Percentiles rank a stretch among this genome's conserved stretches.
phyloP scores from a whole-genome alignment of 2,797 vertebrate genomes.

The Danio aesculapii region DNA sequence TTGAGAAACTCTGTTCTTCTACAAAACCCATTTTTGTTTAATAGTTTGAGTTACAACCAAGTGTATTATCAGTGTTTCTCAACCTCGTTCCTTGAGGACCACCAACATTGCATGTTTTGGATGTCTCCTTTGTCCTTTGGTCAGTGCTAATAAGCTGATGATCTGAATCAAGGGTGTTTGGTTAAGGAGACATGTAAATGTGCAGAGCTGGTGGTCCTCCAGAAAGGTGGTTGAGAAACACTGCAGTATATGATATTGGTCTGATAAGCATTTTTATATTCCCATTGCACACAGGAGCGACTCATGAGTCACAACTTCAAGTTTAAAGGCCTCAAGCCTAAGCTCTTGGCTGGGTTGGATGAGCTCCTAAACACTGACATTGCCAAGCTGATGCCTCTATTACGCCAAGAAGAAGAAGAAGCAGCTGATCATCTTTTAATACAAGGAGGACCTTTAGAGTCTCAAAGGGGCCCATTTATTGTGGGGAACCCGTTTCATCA shows the following conservation, averaged over 20 bases:
- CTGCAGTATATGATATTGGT: neutral
- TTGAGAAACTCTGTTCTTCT: no score
- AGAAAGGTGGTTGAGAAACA: no score
- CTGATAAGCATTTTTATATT: slow-evolving; percentile 1
- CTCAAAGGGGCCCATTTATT: slow-evolving; percentile 79
- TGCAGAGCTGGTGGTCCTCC: no score
- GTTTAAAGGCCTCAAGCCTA: slow-evolving; percentile 87
- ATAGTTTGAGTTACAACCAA: neutral
- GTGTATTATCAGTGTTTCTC: no score
- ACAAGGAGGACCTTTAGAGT: slow-evolving; percentile 85
- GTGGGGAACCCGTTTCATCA: slow-evolving; percentile 80
- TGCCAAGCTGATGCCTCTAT: slow-evolving; percentile 86
- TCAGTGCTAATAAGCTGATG: no score
- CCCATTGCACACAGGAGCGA: slow-evolving; percentile 77
- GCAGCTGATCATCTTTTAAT: slow-evolving; percentile 75
- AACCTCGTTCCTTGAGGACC: no score
- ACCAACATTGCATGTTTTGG: no score
- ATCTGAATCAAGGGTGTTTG: no score
- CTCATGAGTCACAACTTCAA: slow-evolving; percentile 89
- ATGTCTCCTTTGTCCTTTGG: no score
- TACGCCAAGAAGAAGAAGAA: slow-evolving; percentile 83
- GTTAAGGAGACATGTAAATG: no score
- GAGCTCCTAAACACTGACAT: slow-evolving; percentile 86
- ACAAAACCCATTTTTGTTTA: no score
- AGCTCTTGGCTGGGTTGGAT: slow-evolving; percentile 85